Evolutionary conservation across 2,113 vertebrate species (phyloP).

Genomic region (Chrysemys picta): DNA sequence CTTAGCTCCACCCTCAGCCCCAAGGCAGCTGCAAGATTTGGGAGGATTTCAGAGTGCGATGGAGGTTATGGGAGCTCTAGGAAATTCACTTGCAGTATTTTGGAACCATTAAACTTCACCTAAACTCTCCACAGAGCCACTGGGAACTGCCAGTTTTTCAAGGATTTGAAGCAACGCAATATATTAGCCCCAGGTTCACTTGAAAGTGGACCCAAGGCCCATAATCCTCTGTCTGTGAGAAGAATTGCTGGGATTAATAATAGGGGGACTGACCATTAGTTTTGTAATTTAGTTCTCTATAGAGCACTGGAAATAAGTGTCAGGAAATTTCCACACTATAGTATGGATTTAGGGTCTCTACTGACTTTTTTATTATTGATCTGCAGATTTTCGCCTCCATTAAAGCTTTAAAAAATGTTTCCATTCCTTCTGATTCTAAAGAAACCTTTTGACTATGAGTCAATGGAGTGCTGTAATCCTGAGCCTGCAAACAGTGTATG

Average conservation of each 20-base stretch:
- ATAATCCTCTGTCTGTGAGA: not conserved
- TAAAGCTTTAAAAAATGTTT: not conserved
- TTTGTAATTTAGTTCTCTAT: not conserved
- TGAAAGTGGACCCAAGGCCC: not conserved
- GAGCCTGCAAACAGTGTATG: not conserved
- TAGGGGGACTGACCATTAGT: rapidly evolving
- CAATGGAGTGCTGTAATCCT: not conserved
- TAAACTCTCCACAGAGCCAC: not conserved
- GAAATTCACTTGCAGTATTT: not conserved
- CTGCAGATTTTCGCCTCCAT: not conserved
- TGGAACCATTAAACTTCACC: rapidly evolving
- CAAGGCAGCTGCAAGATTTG: not conserved
- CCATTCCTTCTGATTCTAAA: not conserved
- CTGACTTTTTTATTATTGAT: not conserved
- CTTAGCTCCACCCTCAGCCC: not conserved
- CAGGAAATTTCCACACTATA: rapidly evolving
- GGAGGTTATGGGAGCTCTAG: not conserved
- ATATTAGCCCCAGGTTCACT: not conserved
- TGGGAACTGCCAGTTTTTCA: not conserved
- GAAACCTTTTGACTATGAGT: not conserved
- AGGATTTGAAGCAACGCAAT: not conserved
- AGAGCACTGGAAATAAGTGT: not conserved
- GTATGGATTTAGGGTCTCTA: not conserved
- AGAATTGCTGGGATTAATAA: too few relatives aligned
- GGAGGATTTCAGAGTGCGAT: not conserved